A percentile compares a stretch with the other conserved stretches of the same genome.
Conservation (phyloP, 2,113 vertebrate species). For the Channa maculata region DNA sequence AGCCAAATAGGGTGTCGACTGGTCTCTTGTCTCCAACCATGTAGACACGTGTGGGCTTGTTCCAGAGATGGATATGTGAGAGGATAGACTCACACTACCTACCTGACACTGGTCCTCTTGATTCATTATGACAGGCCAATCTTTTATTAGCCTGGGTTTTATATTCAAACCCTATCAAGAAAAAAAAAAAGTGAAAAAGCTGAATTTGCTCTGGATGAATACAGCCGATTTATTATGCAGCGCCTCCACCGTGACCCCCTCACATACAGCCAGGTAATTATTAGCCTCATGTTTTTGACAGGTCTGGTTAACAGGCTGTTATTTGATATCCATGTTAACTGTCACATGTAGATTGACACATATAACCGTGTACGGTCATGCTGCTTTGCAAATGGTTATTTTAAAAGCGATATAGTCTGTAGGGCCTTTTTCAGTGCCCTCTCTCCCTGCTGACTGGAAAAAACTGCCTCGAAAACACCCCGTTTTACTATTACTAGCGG, state of each 20-base stretch:
- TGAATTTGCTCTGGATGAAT: conserved; percentile 82
- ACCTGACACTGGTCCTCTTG: conserved; percentile 80
- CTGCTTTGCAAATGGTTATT: conserved; percentile 57
- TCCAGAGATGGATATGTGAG: conserved; percentile 80
- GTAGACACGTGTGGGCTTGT: conserved; percentile 60
- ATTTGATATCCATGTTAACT: conserved; percentile 71
- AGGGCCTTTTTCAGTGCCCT: conserved; percentile 2
- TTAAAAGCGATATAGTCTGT: conserved; percentile 39
- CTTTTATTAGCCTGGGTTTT: conserved; percentile 85
- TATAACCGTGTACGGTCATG: conserved; percentile 45
- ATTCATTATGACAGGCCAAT: conserved; percentile 87
- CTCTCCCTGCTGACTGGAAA: neutral
- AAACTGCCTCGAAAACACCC: conserved; percentile 46
- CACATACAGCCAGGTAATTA: conserved; percentile 79
- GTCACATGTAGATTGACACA: conserved; percentile 54
- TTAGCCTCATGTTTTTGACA: conserved; percentile 79
- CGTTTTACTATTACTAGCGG: conserved; percentile 43
- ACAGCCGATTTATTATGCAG: conserved; percentile 83
- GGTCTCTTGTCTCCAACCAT: conserved; percentile 65
- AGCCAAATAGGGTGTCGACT: conserved; percentile 67
- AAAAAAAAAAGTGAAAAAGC: conserved; percentile 68
- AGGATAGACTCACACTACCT: conserved; percentile 82
- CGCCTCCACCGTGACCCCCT: conserved; percentile 36
- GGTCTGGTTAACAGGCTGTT: conserved; percentile 74
- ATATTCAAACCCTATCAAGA: conserved; percentile 83